Conservation (phyloP, 2,113 vertebrate genomes). For the Pseudopodoces humilis region DNA sequence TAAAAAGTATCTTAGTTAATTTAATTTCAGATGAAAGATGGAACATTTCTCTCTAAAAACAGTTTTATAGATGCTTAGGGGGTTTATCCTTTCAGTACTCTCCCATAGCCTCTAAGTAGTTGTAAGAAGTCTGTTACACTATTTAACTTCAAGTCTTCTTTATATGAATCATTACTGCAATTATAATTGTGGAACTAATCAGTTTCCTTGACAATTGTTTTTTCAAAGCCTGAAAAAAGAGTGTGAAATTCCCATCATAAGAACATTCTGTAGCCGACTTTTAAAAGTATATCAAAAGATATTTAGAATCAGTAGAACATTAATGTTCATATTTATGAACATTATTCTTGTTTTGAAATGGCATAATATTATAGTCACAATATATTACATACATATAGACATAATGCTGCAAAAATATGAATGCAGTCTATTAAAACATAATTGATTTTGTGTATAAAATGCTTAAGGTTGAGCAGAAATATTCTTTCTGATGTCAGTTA, state of each 20-base stretch:
- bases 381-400: not conserved
- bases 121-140: not conserved
- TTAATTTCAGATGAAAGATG: not conserved
- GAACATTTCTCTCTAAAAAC: not conserved
- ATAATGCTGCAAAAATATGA: not conserved
- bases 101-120: not conserved
- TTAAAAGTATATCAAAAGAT: not conserved
- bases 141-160: not conserved
- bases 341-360: not conserved
- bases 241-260: slow-evolving; percentile 11
- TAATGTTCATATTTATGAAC: not conserved
- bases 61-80: not conserved
- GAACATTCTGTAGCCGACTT: not conserved
- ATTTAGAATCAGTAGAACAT: not conserved
- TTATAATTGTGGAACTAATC: slow-evolving; percentile 20
- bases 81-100: not conserved
- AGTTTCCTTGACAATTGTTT: slow-evolving; percentile 41
- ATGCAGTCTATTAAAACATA: not conserved
- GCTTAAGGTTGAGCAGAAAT: not conserved
- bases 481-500: not conserved
- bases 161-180: not conserved
- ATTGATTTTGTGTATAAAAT: not conserved
- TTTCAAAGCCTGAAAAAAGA: not conserved
- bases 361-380: not conserved
- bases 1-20: not conserved